A percentile compares a stretch with the other conserved stretches of the same genome.
Evolutionary conservation across 2,113 vertebrate species (phyloP).

Genomic region (Anthoscopus minutus): DNA sequence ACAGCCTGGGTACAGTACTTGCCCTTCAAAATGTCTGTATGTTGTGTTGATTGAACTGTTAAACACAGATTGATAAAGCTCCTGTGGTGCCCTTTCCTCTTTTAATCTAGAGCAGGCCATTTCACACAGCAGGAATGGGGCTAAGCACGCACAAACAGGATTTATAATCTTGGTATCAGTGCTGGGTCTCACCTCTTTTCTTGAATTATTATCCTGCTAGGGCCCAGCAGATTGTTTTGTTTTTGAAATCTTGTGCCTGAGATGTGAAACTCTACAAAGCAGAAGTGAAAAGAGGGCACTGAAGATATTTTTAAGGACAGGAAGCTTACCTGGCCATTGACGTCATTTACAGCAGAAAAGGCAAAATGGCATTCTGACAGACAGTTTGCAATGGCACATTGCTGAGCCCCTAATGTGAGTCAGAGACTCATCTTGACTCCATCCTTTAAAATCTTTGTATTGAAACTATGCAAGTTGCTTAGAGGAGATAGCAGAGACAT

Average conservation of each 20-base stretch:
- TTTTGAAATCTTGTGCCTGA: not conserved
- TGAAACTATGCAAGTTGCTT: not conserved
- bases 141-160: not conserved
- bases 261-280: not conserved
- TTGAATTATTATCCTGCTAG: not conserved
- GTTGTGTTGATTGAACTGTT: not conserved
- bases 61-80: not conserved
- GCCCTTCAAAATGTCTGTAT: not conserved
- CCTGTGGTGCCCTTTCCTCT: not conserved
- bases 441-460: not conserved
- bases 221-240: not conserved
- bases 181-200: not conserved
- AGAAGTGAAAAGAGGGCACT: not conserved
- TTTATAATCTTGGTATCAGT: not conserved
- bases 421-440: not conserved
- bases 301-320: not conserved
- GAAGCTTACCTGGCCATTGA: not conserved
- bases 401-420: not conserved
- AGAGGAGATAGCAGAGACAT: not conserved
- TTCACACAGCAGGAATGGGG: not conserved
- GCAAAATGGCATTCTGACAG: not conserved
- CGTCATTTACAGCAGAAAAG: not conserved
- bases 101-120: not conserved
- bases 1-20: slow-evolving; percentile 80
- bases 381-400: not conserved